A percentile compares a stretch with the other conserved stretches of the same genome.
Conservation (phyloP, 2,888 invertebrate species). For the Icerya purchasi region DNA sequence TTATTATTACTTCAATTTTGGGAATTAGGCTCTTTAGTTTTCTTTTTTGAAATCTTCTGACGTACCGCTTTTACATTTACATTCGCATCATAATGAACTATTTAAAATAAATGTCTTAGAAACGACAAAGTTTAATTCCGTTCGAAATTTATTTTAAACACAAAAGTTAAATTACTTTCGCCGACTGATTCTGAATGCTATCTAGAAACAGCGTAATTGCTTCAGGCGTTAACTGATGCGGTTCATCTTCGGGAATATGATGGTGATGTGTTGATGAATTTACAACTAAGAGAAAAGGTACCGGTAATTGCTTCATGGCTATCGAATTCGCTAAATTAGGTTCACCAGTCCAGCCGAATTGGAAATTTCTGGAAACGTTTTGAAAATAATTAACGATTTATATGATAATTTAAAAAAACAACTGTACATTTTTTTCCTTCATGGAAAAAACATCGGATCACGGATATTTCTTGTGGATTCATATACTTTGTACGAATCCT, state of each 20-base stretch:
- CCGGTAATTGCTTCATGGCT: constrained; percentile 61
- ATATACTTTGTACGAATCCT: background rate
- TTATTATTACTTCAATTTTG: too few species aligned
- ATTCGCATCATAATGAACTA: too few species aligned
- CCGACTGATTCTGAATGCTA: constrained; percentile 51
- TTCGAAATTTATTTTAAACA: too few species aligned
- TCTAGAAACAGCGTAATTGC: constrained; percentile 53
- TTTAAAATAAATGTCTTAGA: too few species aligned
- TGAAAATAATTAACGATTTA: constrained; percentile 13
- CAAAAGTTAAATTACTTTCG: constrained; percentile 55
- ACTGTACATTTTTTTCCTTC: background rate
- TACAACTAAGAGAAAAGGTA: constrained; percentile 72
- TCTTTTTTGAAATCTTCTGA: too few species aligned
- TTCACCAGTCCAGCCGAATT: constrained; percentile 88
- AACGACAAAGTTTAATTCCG: too few species aligned
- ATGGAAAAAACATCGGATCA: background rate
- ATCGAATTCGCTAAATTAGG: constrained; percentile 82
- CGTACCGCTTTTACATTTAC: too few species aligned
- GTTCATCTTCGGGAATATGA: constrained; percentile 70
- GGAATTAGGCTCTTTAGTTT: too few species aligned
- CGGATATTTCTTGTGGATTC: constrained; percentile 14
- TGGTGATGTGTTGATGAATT: constrained; percentile 84
- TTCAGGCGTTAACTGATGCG: constrained; percentile 56
- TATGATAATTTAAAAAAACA: background rate
- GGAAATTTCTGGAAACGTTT: constrained; percentile 35